These are phyloP conservation scores for Rhyacophila evoluta DNA, from an alignment of 2,888 invertebrate species.

Conservation along the genomic window DNA sequence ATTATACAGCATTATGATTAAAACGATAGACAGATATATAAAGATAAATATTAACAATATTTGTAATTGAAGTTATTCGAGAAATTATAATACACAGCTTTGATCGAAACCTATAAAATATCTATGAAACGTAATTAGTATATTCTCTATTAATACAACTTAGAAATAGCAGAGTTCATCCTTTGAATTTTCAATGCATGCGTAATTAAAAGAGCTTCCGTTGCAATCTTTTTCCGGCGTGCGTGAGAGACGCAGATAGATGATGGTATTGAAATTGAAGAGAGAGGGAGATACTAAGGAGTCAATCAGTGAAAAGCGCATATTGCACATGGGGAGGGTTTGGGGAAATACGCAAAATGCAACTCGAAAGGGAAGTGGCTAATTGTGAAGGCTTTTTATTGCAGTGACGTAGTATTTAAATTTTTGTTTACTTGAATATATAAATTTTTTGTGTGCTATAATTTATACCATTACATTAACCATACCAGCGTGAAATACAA, in stretches of 20 bases:
- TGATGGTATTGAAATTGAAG: background rate
- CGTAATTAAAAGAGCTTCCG: constrained; percentile 18
- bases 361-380: constrained; percentile 18
- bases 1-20: no score
- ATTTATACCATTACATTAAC: no score
- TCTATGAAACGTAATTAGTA: background rate
- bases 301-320: constrained; percentile 19
- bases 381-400: constrained; percentile 22
- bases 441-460: no score
- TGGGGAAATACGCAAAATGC: constrained; percentile 10
- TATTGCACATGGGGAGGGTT: constrained; percentile 1
- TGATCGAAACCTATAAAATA: background rate
- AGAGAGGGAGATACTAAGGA: background rate
- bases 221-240: constrained; percentile 11
- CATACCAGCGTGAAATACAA: no score
- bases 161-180: constrained; percentile 1
- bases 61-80: no score
- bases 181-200: constrained; percentile 24
- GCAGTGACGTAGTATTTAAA: background rate
- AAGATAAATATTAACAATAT: no score
- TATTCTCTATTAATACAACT: constrained; percentile 1
- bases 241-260: constrained; percentile 1
- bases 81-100: no score
- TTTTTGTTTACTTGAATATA: no score
- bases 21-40: no score